Evolutionary conservation across 2,888 invertebrate species (phyloP).

Genomic region (Petrolisthes manimaculis): DNA sequence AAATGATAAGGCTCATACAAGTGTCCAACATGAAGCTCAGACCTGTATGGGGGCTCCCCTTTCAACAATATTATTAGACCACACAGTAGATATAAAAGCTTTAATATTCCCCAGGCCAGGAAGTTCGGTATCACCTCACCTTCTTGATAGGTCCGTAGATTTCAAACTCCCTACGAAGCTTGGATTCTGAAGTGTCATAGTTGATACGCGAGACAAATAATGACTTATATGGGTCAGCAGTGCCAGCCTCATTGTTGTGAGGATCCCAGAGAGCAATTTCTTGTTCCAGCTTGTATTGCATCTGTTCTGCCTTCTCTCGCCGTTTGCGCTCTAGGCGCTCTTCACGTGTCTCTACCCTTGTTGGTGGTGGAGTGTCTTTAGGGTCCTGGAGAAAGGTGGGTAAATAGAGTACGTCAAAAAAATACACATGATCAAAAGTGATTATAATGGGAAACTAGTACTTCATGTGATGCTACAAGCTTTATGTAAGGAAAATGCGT

Average conservation of each 20-base stretch:
- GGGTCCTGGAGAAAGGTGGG: slow-evolving; percentile 80
- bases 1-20: no score
- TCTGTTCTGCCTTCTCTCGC: slow-evolving; percentile 94
- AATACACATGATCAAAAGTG: neutral
- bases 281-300: slow-evolving; percentile 97
- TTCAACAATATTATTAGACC: no score
- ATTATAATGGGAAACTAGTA: no score
- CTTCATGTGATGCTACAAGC: neutral
- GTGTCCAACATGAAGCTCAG: no score
- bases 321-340: slow-evolving; percentile 90
- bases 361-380: slow-evolving; percentile 95
- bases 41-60: no score
- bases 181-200: slow-evolving; percentile 98
- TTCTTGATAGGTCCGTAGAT: slow-evolving; percentile 97
- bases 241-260: slow-evolving; percentile 80
- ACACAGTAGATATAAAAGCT: neutral
- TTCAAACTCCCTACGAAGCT: slow-evolving; percentile 96
- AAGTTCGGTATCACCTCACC: slow-evolving; percentile 73
- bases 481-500: neutral
- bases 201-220: slow-evolving; percentile 97
- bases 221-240: slow-evolving; percentile 95
- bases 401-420: neutral
- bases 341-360: slow-evolving; percentile 93
- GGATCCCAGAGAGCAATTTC: slow-evolving; percentile 98
- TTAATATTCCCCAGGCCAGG: neutral